These are phyloP conservation scores for Periplaneta americana DNA, from an alignment of 1,140 invertebrate genomes.

Conservation along the genomic window DNA sequence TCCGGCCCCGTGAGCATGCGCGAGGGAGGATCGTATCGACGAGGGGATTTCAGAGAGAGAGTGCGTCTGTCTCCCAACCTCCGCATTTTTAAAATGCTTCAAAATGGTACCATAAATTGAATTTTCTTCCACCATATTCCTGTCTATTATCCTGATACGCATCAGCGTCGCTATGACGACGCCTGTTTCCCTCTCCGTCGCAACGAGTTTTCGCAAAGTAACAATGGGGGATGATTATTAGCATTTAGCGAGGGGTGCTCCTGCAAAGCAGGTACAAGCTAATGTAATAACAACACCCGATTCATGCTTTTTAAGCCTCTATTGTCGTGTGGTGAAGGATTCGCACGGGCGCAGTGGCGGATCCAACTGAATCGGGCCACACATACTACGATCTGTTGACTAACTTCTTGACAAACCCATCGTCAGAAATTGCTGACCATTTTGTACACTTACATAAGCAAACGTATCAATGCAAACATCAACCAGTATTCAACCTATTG, in stretches of 20 bases:
- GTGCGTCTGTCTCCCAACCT: neutral
- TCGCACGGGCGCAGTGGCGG: neutral
- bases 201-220: neutral
- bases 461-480: too few species aligned
- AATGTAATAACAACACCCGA: neutral
- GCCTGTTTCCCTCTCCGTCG: neutral
- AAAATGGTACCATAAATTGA: neutral
- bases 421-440: too few species aligned
- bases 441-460: too few species aligned
- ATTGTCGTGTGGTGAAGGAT: neutral
- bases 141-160: neutral
- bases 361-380: too few species aligned
- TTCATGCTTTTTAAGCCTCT: neutral
- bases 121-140: neutral
- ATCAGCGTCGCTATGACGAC: neutral
- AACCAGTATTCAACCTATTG: too few species aligned
- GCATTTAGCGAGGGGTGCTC: neutral
- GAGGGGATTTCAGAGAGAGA: too few species aligned
- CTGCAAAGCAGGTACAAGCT: neutral
- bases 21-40: neutral
- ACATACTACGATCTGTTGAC: too few species aligned
- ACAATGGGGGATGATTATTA: neutral
- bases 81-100: neutral
- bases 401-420: too few species aligned
- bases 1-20: neutral